Evolutionary conservation across 1,140 invertebrate genomes (phyloP), one percentile per base, ranked within the genome.

Genomic region (Diuraphis noxia): DNA sequence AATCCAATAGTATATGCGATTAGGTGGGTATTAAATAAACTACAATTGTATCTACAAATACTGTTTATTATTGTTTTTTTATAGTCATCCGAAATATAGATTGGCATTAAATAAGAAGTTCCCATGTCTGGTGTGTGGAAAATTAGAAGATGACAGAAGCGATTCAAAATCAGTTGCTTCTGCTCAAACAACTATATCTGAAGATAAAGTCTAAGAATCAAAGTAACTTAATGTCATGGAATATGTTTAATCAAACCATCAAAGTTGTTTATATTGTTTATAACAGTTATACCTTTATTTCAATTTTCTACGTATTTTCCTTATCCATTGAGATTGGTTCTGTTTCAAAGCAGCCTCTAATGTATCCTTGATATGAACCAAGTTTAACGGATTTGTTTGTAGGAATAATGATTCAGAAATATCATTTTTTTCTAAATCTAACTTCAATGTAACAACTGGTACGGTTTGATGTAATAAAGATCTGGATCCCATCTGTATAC

Each of bases 1-100:
- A 97, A 97, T 94, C 97, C 97, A 21, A 97, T 97, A 93, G 96
- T 97, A 63, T 97, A 97, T 93, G 97, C 96, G 91, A 97, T 97
- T 93, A 97, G 96, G 96, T 96, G 93, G 93, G 92, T 84, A 40
- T 23, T 84, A 40, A 84, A 84, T 36, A 52, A 21, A 13, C 40
- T 49, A 17, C 13, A 56, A 30, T 81, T 19, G 17, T 36, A 46
- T 25, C 10, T 21, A 40, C 23, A 91, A 81, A 46, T 81, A 9
- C 0, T 86, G 21, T 9, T 86, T 5, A 25, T 23, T 25, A 52
- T 40, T 46, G 38, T 82, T 43, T 52, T 52, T 88, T 94, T 94
- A 38, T 92, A 96, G 96, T 93, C 96, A 97, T 94, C 96, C 96
- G 38, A 97, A 97, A 93, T 97, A 97, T 93, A 95, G 96, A 93